A percentile compares a stretch with the other conserved stretches of the same genome.
Evolutionary conservation across 1,140 invertebrate species (phyloP).

Genomic region (Drosophila sucinea): DNA sequence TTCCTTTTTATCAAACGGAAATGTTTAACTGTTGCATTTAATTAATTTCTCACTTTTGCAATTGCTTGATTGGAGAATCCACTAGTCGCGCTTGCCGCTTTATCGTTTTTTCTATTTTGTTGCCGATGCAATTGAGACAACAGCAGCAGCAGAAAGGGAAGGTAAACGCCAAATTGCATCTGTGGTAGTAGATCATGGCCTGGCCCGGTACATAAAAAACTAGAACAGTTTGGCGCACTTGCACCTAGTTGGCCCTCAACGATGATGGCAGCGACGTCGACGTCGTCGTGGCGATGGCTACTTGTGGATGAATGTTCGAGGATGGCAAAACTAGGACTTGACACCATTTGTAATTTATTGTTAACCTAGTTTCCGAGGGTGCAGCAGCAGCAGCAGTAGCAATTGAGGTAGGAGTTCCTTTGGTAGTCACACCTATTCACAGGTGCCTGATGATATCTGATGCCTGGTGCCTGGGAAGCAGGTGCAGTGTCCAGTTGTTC

Average conservation of each 20-base stretch:
- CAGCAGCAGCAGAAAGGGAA: constrained; percentile 6
- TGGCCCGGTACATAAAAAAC: constrained; percentile 60
- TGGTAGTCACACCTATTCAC: constrained; percentile 31
- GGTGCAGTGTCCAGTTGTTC: constrained; percentile 17
- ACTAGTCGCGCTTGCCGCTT: too few species aligned
- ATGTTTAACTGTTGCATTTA: too few species aligned
- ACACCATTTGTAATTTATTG: constrained; percentile 75
- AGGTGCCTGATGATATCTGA: constrained; percentile 20
- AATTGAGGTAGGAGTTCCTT: constrained; percentile 20
- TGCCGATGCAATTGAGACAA: constrained; percentile 1
- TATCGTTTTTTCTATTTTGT: too few species aligned
- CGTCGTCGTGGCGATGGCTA: constrained; percentile 13
- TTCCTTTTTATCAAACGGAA: too few species aligned
- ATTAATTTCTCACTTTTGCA: too few species aligned
- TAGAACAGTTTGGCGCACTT: constrained; percentile 64
- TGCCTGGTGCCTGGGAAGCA: too few species aligned
- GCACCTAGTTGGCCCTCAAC: constrained; percentile 62
- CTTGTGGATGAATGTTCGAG: constrained; percentile 39
- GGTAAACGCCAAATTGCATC: constrained; percentile 33
- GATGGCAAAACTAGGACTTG: constrained; percentile 68
- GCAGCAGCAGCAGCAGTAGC: constrained; percentile 17
- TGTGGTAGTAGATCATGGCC: constrained; percentile 79
- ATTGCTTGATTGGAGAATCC: too few species aligned
- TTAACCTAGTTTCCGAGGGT: constrained; percentile 69
- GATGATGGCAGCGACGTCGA: not conserved